Evolutionary conservation across 2,888 invertebrate species (phyloP).

Genomic region (Myopa testacea): DNA sequence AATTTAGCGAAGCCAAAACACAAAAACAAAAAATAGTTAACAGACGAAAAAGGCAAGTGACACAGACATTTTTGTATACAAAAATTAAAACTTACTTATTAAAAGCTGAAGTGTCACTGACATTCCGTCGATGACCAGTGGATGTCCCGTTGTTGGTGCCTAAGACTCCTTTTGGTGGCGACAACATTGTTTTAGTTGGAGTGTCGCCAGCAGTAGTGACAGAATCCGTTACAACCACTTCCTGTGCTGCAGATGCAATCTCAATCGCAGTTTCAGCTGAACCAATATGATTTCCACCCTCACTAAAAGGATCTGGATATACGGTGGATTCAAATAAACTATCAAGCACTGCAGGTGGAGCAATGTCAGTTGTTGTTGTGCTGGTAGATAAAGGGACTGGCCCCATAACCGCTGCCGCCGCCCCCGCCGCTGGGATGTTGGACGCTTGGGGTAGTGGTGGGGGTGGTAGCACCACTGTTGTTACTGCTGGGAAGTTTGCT

Average conservation of each 20-base stretch:
- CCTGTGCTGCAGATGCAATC: constrained; percentile 39
- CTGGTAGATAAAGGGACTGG: constrained; percentile 40
- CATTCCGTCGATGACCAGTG: constrained; percentile 79
- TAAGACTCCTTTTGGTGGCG: constrained; percentile 58
- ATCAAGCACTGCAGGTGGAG: constrained; percentile 66
- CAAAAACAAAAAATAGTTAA: neutral
- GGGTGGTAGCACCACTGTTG: constrained; percentile 50
- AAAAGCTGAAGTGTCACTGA: constrained; percentile 86
- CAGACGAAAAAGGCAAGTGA: constrained; percentile 44
- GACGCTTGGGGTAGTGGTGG: constrained; percentile 45
- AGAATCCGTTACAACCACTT: constrained; percentile 27
- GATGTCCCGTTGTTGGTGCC: constrained; percentile 36
- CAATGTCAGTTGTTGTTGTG: constrained; percentile 27
- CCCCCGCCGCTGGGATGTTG: constrained; percentile 47
- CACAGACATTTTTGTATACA: constrained; percentile 35
- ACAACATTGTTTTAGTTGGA: constrained; percentile 63
- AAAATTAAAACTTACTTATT: constrained; percentile 74
- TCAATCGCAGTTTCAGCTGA: constrained; percentile 45
- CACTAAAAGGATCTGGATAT: constrained; percentile 80
- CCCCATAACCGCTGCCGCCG: constrained; percentile 44
- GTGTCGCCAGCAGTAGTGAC: constrained; percentile 47
- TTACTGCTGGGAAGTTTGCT: constrained; percentile 65
- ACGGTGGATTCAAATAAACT: constrained; percentile 74
- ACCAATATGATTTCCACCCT: constrained; percentile 54
- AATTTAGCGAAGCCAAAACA: constrained; percentile 20